phyloP scores from a whole-genome alignment of 2,797 vertebrate species.

The Bovichtus diacanthus region DNA sequence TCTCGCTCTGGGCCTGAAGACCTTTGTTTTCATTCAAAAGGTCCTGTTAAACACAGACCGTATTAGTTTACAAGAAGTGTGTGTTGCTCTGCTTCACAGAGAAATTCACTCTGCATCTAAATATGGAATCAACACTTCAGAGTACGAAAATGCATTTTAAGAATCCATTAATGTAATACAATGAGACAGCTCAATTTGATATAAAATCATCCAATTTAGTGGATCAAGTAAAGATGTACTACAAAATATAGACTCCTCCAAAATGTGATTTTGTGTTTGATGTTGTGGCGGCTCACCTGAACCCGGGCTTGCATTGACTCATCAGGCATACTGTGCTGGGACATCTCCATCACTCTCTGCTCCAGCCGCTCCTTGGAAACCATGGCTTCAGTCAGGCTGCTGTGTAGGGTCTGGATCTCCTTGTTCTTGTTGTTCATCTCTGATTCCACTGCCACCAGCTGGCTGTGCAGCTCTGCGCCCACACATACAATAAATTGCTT shows the following conservation, averaged over 20 bases:
- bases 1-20: slow-evolving; percentile 91
- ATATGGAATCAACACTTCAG: not conserved
- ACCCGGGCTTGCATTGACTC: slow-evolving; percentile 90
- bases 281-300: slow-evolving; percentile 78
- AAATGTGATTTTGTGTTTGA: not conserved
- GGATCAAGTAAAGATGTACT: not conserved
- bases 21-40: slow-evolving; percentile 94
- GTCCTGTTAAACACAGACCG: slow-evolving; percentile 84
- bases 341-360: slow-evolving; percentile 92
- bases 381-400: slow-evolving; percentile 92
- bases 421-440: slow-evolving; percentile 88
- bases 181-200: not conserved
- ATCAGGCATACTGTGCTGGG: slow-evolving; percentile 91
- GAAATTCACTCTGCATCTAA: not conserved
- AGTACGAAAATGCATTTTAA: not conserved
- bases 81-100: not conserved
- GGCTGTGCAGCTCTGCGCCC: slow-evolving; percentile 90
- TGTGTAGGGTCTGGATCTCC: slow-evolving; percentile 95
- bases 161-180: not conserved
- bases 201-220: not conserved
- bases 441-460: slow-evolving; percentile 90
- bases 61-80: not conserved
- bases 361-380: slow-evolving; percentile 95
- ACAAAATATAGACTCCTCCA: not conserved
- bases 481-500: not conserved